Base-by-base conservation (phyloP, 1,140 invertebrate species). In the Pemphigus obesinymphae region DNA sequence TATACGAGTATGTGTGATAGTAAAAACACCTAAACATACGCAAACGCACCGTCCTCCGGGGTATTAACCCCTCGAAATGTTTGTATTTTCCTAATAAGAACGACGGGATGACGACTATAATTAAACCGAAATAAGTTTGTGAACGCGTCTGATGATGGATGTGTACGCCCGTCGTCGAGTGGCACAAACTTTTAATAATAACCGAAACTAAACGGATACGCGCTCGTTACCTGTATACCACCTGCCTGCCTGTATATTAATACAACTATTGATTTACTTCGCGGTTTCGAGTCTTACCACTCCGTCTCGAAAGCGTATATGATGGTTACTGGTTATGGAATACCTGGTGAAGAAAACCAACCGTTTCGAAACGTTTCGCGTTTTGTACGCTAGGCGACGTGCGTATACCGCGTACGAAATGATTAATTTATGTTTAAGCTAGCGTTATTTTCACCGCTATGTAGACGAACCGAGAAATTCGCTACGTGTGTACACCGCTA, bases 111-210 rank as follows among this genome's bases (percentile, higher is more conserved):
- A 45, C 40, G 68, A 29, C 34, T 68, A 68, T 48, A 48, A 48
- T 72, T 48, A 72, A 48, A 45, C 26, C 17, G 23, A 48, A 48
- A 72, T 72, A 48, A 72, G 43, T 72, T 48, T 29, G n/a, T n/a
- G 40, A 31, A 26, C 63, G 66, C 66, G 66, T 15, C 66, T 37
- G 34, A 37, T 68, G 66, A 68, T 68, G 34, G 40, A 70, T 70
- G 37, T 31, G 61, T 11, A n/a, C 61, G 10, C 61, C 15, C 20
- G 29, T n/a, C 61, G 31, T 20, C 7, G 20, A n/a, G 17, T n/a
- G 31, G 34, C 63, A n/a, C 8, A 37, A 66, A 66, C 63, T 66
- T 66, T 66, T 66, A 37, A 66, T 61, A 61, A 61, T 61, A 61
- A 61, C 26, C 29, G 26, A 61, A 55, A 55, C 20, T 61, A 61